These are phyloP conservation scores for Paralvinella palmiformis DNA, from an alignment of 1,140 invertebrate genomes.

Conservation along the genomic window DNA sequence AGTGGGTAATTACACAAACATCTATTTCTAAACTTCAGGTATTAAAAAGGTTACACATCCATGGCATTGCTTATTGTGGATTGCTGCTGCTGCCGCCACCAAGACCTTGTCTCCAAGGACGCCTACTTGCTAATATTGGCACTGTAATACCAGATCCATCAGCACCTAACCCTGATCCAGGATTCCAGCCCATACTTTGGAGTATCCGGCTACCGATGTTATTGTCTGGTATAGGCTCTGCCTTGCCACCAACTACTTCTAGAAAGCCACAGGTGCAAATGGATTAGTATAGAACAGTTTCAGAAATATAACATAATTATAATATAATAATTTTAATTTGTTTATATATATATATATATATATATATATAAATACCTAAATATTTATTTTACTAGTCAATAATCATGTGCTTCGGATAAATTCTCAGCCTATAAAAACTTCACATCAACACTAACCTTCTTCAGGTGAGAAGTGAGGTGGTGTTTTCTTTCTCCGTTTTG, in stretches of 20 bases:
- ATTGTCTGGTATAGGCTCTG: conserved; percentile 38
- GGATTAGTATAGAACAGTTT: neutral
- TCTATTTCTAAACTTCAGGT: too few species aligned
- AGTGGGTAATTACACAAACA: too few species aligned
- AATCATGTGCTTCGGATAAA: too few species aligned
- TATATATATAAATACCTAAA: too few species aligned
- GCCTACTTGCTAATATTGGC: conserved; percentile 28
- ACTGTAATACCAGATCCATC: conserved; percentile 34
- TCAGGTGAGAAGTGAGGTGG: conserved; percentile 30
- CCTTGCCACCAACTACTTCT: conserved; percentile 29
- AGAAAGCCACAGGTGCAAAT: conserved; percentile 3
- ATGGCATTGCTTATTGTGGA: too few species aligned
- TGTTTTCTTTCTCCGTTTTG: conserved; percentile 43
- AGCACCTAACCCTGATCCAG: conserved; percentile 41
- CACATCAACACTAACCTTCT: conserved; percentile 6
- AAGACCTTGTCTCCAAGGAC: conserved; percentile 29
- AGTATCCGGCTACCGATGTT: conserved; percentile 45
- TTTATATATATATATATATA: too few species aligned
- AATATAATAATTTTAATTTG: too few species aligned
- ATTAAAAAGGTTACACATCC: too few species aligned
- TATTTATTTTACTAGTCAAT: too few species aligned
- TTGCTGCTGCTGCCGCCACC: conserved; percentile 20
- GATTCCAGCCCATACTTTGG: conserved; percentile 45
- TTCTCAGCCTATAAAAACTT: too few species aligned
- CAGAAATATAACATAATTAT: too few species aligned